A percentile compares a stretch with the other conserved stretches of the same genome.
phyloP scores from a whole-genome alignment of 2,113 vertebrate species.

The Ondatra zibethicus region DNA sequence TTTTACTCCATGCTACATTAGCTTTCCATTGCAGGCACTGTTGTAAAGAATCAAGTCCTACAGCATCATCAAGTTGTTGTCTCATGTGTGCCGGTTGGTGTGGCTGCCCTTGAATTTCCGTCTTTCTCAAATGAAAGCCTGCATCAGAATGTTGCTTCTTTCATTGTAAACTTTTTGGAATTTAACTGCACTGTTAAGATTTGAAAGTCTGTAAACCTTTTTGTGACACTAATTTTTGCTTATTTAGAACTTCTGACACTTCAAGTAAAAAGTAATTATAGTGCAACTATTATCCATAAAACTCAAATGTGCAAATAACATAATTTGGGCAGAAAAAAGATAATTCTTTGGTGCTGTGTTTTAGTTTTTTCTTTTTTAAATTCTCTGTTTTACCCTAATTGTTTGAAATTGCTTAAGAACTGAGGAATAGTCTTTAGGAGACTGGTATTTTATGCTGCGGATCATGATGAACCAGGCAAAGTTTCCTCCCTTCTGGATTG shows the following conservation, averaged over 20 bases:
- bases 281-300: neutral
- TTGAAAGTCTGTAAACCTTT: slow-evolving; percentile 54
- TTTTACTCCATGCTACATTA: slow-evolving; percentile 96
- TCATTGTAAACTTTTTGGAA: slow-evolving; percentile 59
- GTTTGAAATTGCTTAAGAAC: neutral
- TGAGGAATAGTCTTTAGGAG: neutral
- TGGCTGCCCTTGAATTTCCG: slow-evolving; percentile 73
- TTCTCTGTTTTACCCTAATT: neutral
- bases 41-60: slow-evolving; percentile 92
- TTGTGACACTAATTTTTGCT: slow-evolving; percentile 18
- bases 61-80: slow-evolving; percentile 85
- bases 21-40: slow-evolving; percentile 94
- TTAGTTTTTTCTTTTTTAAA: slow-evolving; percentile 18
- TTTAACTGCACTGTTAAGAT: slow-evolving; percentile 44
- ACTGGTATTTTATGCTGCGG: neutral
- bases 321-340: neutral
- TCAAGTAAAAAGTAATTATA: slow-evolving; percentile 25
- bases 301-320: neutral
- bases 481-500: neutral
- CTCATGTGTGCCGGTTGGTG: slow-evolving; percentile 78
- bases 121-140: slow-evolving; percentile 71
- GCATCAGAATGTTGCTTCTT: slow-evolving; percentile 73
- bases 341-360: neutral
- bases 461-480: neutral
- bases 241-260: slow-evolving; percentile 16